Evolutionary conservation across 2,888 invertebrate species (phyloP).

Genomic region (Ligdia adustata): DNA sequence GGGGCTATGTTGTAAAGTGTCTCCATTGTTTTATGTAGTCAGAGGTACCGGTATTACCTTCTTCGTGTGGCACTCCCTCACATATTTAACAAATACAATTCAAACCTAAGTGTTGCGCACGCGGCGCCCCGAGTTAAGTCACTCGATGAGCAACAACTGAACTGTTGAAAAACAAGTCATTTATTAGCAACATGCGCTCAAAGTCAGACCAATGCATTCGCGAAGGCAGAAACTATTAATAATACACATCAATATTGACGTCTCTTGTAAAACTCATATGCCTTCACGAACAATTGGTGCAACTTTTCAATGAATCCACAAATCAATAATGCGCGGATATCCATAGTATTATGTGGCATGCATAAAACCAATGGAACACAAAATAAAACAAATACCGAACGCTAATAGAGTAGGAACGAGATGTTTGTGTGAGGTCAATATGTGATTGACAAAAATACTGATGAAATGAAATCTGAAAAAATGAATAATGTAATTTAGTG

Average conservation of each 20-base stretch:
- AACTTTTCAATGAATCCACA: slow-evolving; percentile 72
- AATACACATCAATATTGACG: background rate
- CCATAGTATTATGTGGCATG: slow-evolving; percentile 83
- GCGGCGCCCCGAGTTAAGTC: slow-evolving; percentile 82
- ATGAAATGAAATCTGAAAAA: slow-evolving; percentile 36
- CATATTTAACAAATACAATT: slow-evolving; percentile 81
- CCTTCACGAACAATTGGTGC: slow-evolving; percentile 71
- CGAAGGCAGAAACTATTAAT: slow-evolving; percentile 53
- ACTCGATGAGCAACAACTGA: slow-evolving; percentile 83
- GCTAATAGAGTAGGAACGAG: slow-evolving; percentile 36
- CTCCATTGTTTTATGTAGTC: slow-evolving; percentile 69
- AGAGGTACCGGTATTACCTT: slow-evolving; percentile 81
- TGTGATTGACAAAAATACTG: slow-evolving; percentile 39
- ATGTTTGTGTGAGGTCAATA: slow-evolving; percentile 30
- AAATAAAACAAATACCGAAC: slow-evolving; percentile 39
- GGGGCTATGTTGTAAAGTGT: too few species aligned
- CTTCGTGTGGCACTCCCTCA: slow-evolving; percentile 78
- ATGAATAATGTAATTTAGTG: slow-evolving; percentile 48
- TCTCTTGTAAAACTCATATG: slow-evolving; percentile 38
- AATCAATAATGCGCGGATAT: slow-evolving; percentile 66
- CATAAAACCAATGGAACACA: slow-evolving; percentile 52
- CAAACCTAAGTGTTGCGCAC: slow-evolving; percentile 83
- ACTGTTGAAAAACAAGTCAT: slow-evolving; percentile 84
- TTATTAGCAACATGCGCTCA: slow-evolving; percentile 82
- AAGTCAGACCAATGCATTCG: slow-evolving; percentile 74